Evolutionary conservation across 2,888 invertebrate genomes (phyloP).

Genomic region (Caenorhabditis macrosperma): DNA sequence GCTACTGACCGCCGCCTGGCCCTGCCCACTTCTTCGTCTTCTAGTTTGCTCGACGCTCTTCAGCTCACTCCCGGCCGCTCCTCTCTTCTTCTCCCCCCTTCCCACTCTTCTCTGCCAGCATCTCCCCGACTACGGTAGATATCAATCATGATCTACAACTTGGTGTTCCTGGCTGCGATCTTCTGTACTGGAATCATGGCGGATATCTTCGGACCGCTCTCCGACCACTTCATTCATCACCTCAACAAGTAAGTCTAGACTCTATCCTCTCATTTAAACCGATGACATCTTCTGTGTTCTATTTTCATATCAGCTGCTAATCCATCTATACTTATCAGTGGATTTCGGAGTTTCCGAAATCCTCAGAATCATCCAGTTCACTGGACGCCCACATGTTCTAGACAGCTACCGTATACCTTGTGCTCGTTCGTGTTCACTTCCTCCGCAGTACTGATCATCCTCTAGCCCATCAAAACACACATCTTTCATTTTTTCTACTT

Average conservation of each 20-base stretch:
- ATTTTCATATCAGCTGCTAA: too few species aligned
- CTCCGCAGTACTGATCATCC: not conserved
- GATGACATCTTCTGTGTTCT: slow-evolving; percentile 14
- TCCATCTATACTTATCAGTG: too few species aligned
- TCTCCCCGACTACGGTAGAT: slow-evolving; percentile 25
- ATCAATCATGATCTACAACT: slow-evolving; percentile 10
- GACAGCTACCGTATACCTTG: not conserved
- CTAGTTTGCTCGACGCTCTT: slow-evolving; percentile 56
- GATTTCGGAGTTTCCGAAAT: not conserved
- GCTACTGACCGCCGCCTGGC: slow-evolving; percentile 57
- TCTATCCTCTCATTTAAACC: not conserved
- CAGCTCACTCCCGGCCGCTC: slow-evolving; percentile 33
- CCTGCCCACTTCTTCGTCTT: slow-evolving; percentile 53
- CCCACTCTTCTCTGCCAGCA: slow-evolving; percentile 30
- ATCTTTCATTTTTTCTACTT: not conserved
- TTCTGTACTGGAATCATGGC: slow-evolving; percentile 20
- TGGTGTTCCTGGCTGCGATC: slow-evolving; percentile 2
- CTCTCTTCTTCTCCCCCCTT: slow-evolving; percentile 25
- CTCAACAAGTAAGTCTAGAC: slow-evolving; percentile 48
- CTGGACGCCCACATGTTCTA: not conserved
- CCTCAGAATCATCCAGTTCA: not conserved
- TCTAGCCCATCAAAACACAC: slow-evolving; percentile 15
- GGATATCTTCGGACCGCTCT: slow-evolving; percentile 54
- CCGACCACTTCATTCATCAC: slow-evolving; percentile 52
- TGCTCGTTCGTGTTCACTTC: not conserved